phyloP scores from a whole-genome alignment of 2,113 vertebrate genomes.

The Recurvirostra avosetta region DNA sequence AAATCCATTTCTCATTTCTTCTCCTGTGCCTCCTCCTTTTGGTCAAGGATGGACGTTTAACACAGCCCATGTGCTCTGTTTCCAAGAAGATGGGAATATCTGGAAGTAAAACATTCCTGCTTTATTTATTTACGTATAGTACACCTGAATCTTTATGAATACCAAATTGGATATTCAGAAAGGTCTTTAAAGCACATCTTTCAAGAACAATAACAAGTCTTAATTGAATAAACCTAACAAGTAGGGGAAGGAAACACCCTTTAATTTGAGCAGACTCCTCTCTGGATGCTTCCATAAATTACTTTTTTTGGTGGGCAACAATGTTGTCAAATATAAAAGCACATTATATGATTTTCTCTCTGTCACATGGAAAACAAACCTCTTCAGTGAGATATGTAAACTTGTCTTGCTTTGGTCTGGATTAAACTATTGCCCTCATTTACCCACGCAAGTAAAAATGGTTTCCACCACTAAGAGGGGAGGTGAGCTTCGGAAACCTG shows the following conservation, averaged over 20 bases:
- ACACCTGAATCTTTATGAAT: not conserved
- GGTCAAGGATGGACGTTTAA: not conserved
- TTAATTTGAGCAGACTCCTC: not conserved
- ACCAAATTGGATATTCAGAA: not conserved
- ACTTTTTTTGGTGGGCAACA: not conserved
- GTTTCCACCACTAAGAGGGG: not conserved
- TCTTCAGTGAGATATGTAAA: not conserved
- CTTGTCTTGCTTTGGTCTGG: not conserved
- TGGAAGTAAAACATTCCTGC: not conserved
- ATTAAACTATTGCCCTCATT: not conserved
- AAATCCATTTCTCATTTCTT: slow-evolving; percentile 52
- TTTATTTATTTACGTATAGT: not conserved
- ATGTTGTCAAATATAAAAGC: not conserved
- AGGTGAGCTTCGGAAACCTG: not conserved
- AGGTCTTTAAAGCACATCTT: not conserved
- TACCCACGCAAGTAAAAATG: not conserved
- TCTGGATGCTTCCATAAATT: not conserved
- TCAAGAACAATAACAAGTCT: not conserved
- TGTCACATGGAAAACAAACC: not conserved
- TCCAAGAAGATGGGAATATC: not conserved
- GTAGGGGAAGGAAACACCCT: not conserved
- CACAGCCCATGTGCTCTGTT: not conserved
- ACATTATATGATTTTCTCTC: not conserved
- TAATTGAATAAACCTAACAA: not conserved
- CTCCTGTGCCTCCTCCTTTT: slow-evolving; percentile 14